Conservation (phyloP, 2,888 invertebrate genomes). For the Ethmia dodecea region DNA sequence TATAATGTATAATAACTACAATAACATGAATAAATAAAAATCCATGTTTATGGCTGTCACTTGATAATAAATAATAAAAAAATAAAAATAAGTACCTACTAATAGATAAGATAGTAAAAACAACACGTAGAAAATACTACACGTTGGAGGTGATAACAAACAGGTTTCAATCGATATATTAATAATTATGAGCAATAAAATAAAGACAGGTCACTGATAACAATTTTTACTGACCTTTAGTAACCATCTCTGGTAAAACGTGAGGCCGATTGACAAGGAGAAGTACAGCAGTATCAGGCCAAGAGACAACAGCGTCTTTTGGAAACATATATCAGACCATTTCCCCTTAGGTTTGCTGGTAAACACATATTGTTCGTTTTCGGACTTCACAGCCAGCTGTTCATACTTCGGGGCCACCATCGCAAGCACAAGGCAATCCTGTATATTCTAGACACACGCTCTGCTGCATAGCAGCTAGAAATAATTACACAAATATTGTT, state of each 20-base stretch:
- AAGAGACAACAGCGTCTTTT: slow-evolving; percentile 56
- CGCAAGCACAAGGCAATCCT: slow-evolving; percentile 30
- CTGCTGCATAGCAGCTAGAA: slow-evolving; percentile 47
- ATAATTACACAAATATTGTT: too few relatives aligned
- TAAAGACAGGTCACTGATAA: slow-evolving; percentile 11
- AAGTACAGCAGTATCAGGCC: slow-evolving; percentile 89
- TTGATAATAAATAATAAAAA: too few relatives aligned
- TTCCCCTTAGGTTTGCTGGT: slow-evolving; percentile 50
- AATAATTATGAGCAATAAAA: slow-evolving; percentile 1
- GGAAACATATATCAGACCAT: slow-evolving; percentile 58
- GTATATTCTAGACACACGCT: slow-evolving; percentile 27
- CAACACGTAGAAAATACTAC: too few relatives aligned
- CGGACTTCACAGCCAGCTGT: slow-evolving; percentile 64
- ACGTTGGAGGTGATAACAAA: too few relatives aligned
- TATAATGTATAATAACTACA: too few relatives aligned
- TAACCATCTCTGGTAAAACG: slow-evolving; percentile 97
- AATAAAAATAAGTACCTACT: too few relatives aligned
- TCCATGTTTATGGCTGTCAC: too few relatives aligned
- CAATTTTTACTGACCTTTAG: slow-evolving; percentile 79
- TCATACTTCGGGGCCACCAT: slow-evolving; percentile 67
- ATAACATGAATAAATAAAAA: too few relatives aligned
- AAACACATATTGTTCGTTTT: slow-evolving; percentile 56
- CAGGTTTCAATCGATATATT: background rate
- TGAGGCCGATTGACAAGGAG: slow-evolving; percentile 94
- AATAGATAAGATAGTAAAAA: too few relatives aligned